Conservation (phyloP, 2,888 invertebrate species). For the Gryllus longicercus region DNA sequence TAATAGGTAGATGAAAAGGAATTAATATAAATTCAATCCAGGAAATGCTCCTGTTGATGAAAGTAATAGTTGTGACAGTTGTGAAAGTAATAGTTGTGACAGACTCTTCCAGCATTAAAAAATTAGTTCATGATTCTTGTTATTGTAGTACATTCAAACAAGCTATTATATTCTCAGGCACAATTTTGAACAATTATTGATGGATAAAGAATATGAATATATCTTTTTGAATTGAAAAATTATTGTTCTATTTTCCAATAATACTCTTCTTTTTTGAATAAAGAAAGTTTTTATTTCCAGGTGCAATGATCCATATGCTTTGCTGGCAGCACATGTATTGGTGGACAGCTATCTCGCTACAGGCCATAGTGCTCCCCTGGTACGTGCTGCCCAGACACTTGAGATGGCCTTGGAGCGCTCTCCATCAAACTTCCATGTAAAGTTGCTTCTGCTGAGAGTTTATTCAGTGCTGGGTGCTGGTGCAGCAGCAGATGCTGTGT, state of each 20-base stretch:
- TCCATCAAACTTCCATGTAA: conserved; percentile 85
- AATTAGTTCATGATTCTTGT: not conserved
- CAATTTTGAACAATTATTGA: not conserved
- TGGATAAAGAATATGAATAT: not conserved
- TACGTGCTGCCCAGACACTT: conserved; percentile 65
- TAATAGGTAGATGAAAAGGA: too few species aligned
- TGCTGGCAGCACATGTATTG: conserved; percentile 72
- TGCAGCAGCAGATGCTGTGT: conserved; percentile 68
- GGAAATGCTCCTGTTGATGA: not conserved
- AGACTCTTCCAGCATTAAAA: not conserved
- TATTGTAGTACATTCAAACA: not conserved
- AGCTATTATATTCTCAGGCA: too few species aligned
- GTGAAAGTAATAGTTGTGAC: not conserved
- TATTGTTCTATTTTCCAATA: not conserved
- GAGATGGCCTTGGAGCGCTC: conserved; percentile 72
- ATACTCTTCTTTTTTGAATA: conserved; percentile 38
- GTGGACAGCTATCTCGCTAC: conserved; percentile 54
- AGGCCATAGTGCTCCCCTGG: conserved; percentile 47
- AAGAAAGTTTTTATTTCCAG: conserved; percentile 39
- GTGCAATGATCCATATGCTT: conserved; percentile 69
- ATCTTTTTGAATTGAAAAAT: not conserved
- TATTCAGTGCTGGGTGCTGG: conserved; percentile 75
- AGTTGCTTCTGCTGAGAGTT: conserved; percentile 75
- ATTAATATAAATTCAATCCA: too few species aligned
- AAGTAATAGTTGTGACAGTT: not conserved